phyloP scores from a whole-genome alignment of 2,888 invertebrate genomes.

The Patella depressa region DNA sequence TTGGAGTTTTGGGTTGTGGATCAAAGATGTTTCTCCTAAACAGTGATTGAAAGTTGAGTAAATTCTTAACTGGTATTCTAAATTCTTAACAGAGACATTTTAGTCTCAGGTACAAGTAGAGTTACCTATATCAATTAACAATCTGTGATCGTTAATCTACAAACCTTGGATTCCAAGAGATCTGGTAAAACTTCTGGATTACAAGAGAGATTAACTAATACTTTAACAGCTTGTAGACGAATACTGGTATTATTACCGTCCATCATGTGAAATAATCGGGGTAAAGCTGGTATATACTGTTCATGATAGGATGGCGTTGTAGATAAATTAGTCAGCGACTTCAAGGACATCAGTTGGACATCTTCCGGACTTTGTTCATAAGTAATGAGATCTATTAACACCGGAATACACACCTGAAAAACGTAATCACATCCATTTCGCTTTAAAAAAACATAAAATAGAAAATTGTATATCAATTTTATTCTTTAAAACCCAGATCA shows the following conservation, averaged over 20 bases:
- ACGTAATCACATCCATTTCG: neutral
- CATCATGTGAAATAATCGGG: constrained; percentile 72
- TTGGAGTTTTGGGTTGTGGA: too few relatives aligned
- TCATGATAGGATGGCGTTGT: constrained; percentile 73
- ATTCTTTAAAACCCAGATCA: too few relatives aligned
- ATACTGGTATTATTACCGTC: constrained; percentile 71
- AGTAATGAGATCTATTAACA: constrained; percentile 71
- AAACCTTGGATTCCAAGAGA: constrained; percentile 76
- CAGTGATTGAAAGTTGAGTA: too few relatives aligned
- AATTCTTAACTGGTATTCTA: too few relatives aligned
- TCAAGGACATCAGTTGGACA: constrained; percentile 72
- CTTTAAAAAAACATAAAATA: too few relatives aligned
- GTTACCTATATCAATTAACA: neutral
- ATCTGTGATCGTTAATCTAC: neutral
- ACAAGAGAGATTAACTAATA: constrained; percentile 76
- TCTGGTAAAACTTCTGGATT: constrained; percentile 76
- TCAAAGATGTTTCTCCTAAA: too few relatives aligned
- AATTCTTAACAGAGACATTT: too few relatives aligned
- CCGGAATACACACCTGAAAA: constrained; percentile 73
- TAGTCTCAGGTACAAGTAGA: too few relatives aligned
- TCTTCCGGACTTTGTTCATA: constrained; percentile 70
- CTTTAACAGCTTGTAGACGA: constrained; percentile 74
- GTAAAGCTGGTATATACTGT: constrained; percentile 73
- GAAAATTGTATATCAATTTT: too few relatives aligned
- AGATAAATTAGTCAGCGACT: constrained; percentile 75